Percentiles rank a stretch among this genome's conserved stretches.
Evolutionary conservation across 2,113 vertebrate species (phyloP).

Genomic region (Thunnus maccoyii): DNA sequence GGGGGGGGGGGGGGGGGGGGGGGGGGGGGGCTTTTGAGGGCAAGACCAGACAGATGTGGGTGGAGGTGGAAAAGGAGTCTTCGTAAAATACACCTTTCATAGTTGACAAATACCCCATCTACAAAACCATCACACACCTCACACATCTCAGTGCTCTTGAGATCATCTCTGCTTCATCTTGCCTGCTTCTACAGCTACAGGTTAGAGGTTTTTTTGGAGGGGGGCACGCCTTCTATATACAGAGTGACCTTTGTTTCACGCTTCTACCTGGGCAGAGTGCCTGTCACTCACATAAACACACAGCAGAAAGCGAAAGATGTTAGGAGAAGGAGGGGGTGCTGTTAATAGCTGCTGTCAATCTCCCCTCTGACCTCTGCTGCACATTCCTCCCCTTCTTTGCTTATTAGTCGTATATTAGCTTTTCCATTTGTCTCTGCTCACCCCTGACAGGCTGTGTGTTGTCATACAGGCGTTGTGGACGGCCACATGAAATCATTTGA

Average conservation of each 20-base stretch:
- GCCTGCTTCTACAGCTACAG: not conserved
- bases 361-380: conserved; percentile 55
- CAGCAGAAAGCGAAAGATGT: conserved; percentile 36
- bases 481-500: conserved; percentile 50
- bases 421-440: conserved; percentile 77
- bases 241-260: conserved; percentile 60
- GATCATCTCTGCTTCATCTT: conserved; percentile 7
- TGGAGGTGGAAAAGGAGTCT: conserved; percentile 31
- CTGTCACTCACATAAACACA: conserved; percentile 62
- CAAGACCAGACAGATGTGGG: conserved; percentile 65
- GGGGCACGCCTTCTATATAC: conserved; percentile 33
- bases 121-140: not conserved
- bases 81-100: conserved; percentile 54
- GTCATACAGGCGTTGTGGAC: conserved; percentile 46
- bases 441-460: conserved; percentile 68
- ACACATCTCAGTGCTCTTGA: conserved; percentile 7
- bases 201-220: not conserved
- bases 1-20: not conserved
- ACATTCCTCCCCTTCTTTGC: conserved; percentile 75
- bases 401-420: conserved; percentile 80
- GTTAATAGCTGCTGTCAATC: conserved; percentile 73
- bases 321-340: conserved; percentile 12
- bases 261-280: conserved; percentile 21
- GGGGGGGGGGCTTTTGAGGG: conserved; percentile 13
- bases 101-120: conserved; percentile 31